These are phyloP conservation scores for Lasioglossum vierecki DNA, from an alignment of 2,888 invertebrate genomes.

Conservation along the genomic window DNA sequence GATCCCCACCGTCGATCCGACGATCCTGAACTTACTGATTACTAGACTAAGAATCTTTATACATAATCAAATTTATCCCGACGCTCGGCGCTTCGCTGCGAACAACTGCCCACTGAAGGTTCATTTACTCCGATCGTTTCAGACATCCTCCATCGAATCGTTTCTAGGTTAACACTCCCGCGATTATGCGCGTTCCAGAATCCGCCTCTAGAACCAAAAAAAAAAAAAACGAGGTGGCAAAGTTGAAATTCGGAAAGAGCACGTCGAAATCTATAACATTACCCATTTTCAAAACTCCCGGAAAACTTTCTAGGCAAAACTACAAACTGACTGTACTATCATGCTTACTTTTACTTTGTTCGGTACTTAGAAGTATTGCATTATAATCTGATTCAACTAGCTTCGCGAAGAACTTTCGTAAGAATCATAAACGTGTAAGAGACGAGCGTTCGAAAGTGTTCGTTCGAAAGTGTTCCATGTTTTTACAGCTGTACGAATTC, in stretches of 20 bases:
- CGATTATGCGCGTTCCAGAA: not conserved
- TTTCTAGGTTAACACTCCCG: not conserved
- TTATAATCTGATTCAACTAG: conserved; percentile 1
- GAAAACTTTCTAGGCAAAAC: no score
- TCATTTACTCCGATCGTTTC: not conserved
- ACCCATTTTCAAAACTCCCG: no score
- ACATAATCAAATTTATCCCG: not conserved
- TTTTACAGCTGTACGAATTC: not conserved
- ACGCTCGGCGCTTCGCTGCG: not conserved
- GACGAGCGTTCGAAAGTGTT: not conserved
- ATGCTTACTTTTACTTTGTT: not conserved
- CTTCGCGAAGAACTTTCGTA: not conserved
- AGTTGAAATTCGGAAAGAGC: no score
- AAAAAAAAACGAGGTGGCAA: no score
- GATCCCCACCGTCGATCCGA: conserved; percentile 6
- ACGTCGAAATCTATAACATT: no score
- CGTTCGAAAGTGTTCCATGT: not conserved
- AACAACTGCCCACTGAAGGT: not conserved
- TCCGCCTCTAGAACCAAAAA: no score
- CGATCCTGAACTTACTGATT: conserved; percentile 4
- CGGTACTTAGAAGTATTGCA: not conserved
- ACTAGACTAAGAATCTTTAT: not conserved
- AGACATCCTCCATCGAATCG: not conserved
- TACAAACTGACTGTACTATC: no score
- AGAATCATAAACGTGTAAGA: not conserved